phyloP scores from a whole-genome alignment of 2,113 vertebrate genomes.

The Perognathus longimembris region DNA sequence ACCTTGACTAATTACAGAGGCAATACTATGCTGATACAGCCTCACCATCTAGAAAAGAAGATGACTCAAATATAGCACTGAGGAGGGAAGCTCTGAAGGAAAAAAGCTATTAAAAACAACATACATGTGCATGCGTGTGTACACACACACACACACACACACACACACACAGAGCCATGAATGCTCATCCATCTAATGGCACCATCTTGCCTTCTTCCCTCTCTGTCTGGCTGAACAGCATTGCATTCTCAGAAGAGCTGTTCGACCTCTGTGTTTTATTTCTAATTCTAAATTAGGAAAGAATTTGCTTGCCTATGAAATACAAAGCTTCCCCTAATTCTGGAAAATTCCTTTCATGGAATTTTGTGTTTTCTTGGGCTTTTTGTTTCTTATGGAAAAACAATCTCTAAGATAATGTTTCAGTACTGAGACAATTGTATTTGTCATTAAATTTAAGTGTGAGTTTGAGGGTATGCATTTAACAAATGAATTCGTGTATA shows the following conservation, averaged over 20 bases:
- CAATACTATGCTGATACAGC: slow-evolving; percentile 52
- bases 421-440: slow-evolving; percentile 18
- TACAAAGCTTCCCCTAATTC: slow-evolving; percentile 32
- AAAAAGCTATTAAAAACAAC: slow-evolving; percentile 29
- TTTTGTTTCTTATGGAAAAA: slow-evolving; percentile 44
- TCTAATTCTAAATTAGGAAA: slow-evolving; percentile 53
- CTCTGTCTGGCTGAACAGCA: background rate
- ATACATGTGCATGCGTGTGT: too few species aligned
- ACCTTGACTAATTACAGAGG: slow-evolving; percentile 56
- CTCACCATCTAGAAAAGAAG: slow-evolving; percentile 50
- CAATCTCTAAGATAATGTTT: slow-evolving; percentile 29
- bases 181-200: background rate
- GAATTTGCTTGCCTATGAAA: slow-evolving; percentile 45
- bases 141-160: background rate
- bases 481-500: slow-evolving; percentile 9
- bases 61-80: slow-evolving; percentile 55
- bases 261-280: background rate
- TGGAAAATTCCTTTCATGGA: slow-evolving; percentile 23
- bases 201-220: background rate
- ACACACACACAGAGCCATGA: background rate
- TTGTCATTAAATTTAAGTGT: slow-evolving; percentile 55
- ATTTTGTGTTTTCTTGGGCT: slow-evolving; percentile 12
- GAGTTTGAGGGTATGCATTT: slow-evolving; percentile 48
- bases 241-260: background rate
- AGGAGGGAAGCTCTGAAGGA: slow-evolving; percentile 44